Percentiles rank a stretch among this genome's conserved stretches.
Evolutionary conservation across 2,888 invertebrate genomes (phyloP).

Genomic region (Eupithecia exiguata): DNA sequence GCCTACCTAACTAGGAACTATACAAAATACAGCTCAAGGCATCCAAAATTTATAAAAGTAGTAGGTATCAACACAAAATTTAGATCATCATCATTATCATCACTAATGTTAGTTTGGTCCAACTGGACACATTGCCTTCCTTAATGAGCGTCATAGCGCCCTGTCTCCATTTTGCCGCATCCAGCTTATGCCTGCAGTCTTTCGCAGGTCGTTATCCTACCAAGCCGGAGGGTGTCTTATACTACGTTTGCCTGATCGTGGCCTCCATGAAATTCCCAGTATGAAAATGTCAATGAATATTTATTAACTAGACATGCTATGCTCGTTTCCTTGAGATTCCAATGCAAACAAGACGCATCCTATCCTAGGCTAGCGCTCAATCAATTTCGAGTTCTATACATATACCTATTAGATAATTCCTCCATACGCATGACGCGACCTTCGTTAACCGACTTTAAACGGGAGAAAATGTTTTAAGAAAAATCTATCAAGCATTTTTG

Average conservation of each 20-base stretch:
- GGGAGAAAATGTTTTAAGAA: neutral
- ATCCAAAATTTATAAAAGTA: neutral
- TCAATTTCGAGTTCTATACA: neutral
- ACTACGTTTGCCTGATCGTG: too few relatives aligned
- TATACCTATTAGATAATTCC: neutral
- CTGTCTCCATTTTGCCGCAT: too few relatives aligned
- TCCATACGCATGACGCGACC: neutral
- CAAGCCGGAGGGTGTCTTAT: too few relatives aligned
- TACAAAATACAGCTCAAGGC: neutral
- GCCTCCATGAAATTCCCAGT: too few relatives aligned
- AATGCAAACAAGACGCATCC: neutral
- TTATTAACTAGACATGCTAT: neutral
- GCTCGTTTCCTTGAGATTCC: neutral
- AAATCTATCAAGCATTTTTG: too few relatives aligned
- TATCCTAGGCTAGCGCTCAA: constrained; percentile 4
- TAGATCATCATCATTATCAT: too few relatives aligned
- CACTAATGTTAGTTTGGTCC: too few relatives aligned
- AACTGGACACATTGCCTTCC: too few relatives aligned
- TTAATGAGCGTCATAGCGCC: too few relatives aligned
- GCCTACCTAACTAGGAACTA: constrained; percentile 20
- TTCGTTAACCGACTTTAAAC: neutral
- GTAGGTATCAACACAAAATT: neutral
- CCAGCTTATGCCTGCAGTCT: too few relatives aligned
- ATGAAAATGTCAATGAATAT: neutral
- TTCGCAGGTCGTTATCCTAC: too few relatives aligned